Conservation (phyloP, 2,888 invertebrate species). For the Lottia gigantea region DNA sequence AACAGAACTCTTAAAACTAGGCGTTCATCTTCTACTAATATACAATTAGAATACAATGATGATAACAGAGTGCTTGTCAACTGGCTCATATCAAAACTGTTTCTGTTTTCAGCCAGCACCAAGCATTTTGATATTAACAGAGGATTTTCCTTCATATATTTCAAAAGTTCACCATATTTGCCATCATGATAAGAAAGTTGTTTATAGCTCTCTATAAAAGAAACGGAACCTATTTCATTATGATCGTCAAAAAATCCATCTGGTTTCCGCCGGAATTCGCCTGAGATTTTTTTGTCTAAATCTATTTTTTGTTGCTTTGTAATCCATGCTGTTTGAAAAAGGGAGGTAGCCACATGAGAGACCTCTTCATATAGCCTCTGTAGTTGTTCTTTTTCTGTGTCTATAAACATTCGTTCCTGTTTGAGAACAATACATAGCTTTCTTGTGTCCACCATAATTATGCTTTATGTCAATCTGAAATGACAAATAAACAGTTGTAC, state of each 20-base stretch:
- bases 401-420: constrained; percentile 87
- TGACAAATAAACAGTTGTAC: too few species aligned
- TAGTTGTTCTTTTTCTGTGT: constrained; percentile 82
- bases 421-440: constrained; percentile 79
- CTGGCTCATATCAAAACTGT: constrained; percentile 50
- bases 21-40: constrained; percentile 81
- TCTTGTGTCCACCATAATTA: constrained; percentile 69
- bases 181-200: constrained; percentile 83
- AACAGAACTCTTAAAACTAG: constrained; percentile 63
- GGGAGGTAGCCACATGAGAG: constrained; percentile 71
- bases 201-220: constrained; percentile 74
- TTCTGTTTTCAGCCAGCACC: constrained; percentile 71
- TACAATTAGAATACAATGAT: constrained; percentile 76
- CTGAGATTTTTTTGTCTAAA: constrained; percentile 78
- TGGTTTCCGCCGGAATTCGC: neutral
- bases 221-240: constrained; percentile 72
- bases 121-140: constrained; percentile 79
- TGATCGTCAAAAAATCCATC: constrained; percentile 19
- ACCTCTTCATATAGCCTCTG: constrained; percentile 67
- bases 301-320: constrained; percentile 79
- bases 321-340: constrained; percentile 85
- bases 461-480: too few species aligned
- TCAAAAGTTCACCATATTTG: constrained; percentile 78
- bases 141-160: constrained; percentile 77
- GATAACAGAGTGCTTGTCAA: constrained; percentile 46